Evolutionary conservation across 2,797 vertebrate species (phyloP), one percentile per base, ranked within the genome.

Genomic region (Chlorospingus flavigularis): DNA sequence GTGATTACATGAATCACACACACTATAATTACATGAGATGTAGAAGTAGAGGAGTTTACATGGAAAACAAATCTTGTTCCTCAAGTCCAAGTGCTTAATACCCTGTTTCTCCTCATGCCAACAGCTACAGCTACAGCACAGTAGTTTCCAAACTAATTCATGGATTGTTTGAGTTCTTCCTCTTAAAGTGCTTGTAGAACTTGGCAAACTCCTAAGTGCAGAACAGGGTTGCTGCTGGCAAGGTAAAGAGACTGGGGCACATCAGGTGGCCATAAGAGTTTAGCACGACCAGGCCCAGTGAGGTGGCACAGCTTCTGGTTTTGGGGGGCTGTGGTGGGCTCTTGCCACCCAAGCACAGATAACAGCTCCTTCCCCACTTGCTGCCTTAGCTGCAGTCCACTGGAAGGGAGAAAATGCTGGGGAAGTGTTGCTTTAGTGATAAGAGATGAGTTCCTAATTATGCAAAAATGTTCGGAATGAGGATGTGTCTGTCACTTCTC

Each of bases 31-130:
- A 71, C 35, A 37, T 30, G 53, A 90, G 40, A 67, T 26, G 60
- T 26, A 73, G 65, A 67, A 85, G 65, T 66, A 80, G 47, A 45
- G 45, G 73, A 39, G 39, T 74, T 92, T 74, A 84, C 47, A 53
- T 16, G 66, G 39, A 31, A 60, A 81, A 76, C 19, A n/a, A 45
- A 75, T 11, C 80, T 79, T 51, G 57, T 76, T 85, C 50, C 71
- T 77, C 86, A 87, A 77, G 88, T 80, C 61, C 67, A 81, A 72
- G 61, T 26, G 47, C 70, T 72, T 81, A 79, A 73, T 67, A 78
- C 43, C 55, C 77, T 85, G 58, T 76, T 72, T 60, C 55, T 92
- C 71, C 71, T 86, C 71, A 55, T 76, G 74, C 55, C 67, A 93
- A 42, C 40, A 60, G 31, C 70, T 81, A 72, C 40, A 30, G 58